Evolutionary conservation across 2,113 vertebrate species (phyloP), one percentile per base, ranked within the genome.

Genomic region (Eupsittula cactorum): DNA sequence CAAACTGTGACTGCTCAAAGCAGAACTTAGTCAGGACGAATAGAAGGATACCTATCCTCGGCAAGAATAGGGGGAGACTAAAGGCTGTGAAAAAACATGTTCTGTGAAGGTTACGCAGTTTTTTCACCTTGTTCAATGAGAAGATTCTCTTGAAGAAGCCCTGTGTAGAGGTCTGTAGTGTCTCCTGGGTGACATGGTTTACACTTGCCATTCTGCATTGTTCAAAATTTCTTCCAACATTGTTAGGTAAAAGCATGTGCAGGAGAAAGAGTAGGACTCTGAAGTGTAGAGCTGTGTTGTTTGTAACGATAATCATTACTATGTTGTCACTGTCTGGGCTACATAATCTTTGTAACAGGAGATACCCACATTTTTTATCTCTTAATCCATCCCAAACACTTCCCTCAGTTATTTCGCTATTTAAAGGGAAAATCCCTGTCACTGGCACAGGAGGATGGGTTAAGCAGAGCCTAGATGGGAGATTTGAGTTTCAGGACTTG

Each of bases 351-450:
- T 75, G 25, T 70, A 63, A 41, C 9, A 71, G 29, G 44, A 63
- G 39, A 16, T 75, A 19, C 11, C 37, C 2, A 35, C 7, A 0
- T 52, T 70, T 77, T 35, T 55, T 46, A 2, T 59, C 0, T 0
- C 33, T 82, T 69, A 15, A 37, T 79, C 41, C n/a, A 44, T 82
- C 17, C 49, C 76, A 55, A 73, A 62, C 47, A 23, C 27, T 90
- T 78, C 19, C 27, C 55, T 70, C 8, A 5, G 42, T 55, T 60
- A 27, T 55, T 90, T 60, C 41, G 27, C 33, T 44, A 25, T 71
- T 78, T 55, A 39, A 35, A 71, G 57, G 76, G 29, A 88, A n/a
- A 53, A 46, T 46, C 15, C 11, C 8, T 59, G 41, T 33, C 47
- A 16, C 0, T 81, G 80, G 42, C 47, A 55, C 41, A 90, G 50